phyloP scores from a whole-genome alignment of 2,888 invertebrate species.

The Phengaris alcon region DNA sequence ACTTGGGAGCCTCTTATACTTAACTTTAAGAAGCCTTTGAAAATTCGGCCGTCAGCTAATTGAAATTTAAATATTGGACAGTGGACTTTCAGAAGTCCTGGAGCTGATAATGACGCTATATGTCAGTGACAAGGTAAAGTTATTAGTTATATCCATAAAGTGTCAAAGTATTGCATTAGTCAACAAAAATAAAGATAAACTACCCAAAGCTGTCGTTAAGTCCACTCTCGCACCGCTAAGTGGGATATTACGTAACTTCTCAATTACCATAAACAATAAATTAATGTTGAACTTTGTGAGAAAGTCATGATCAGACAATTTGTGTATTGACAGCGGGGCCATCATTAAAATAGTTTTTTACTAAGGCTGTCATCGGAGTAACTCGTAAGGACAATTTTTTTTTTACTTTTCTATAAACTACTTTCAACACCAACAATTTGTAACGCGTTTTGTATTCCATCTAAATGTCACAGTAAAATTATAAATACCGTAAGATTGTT shows the following conservation, averaged over 20 bases:
- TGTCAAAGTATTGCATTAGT: slow-evolving; percentile 1
- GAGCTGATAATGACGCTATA: too few relatives aligned
- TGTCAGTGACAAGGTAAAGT: neutral
- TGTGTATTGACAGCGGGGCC: slow-evolving; percentile 16
- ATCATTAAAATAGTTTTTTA: slow-evolving; percentile 8
- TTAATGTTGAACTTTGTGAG: slow-evolving; percentile 14
- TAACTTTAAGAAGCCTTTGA: too few relatives aligned
- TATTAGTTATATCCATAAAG: neutral
- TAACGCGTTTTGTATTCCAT: too few relatives aligned
- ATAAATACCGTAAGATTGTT: too few relatives aligned
- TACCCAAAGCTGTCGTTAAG: neutral
- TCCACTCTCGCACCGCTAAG: slow-evolving; percentile 1
- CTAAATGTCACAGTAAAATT: too few relatives aligned
- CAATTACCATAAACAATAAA: slow-evolving; percentile 23
- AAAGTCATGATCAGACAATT: slow-evolving; percentile 4
- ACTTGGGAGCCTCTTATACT: too few relatives aligned
- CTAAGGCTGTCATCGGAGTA: neutral
- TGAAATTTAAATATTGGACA: too few relatives aligned
- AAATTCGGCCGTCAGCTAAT: too few relatives aligned
- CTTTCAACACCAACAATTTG: neutral
- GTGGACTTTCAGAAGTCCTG: too few relatives aligned
- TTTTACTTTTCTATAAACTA: neutral
- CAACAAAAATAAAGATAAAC: slow-evolving; percentile 6
- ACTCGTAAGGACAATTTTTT: neutral
- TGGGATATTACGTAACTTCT: slow-evolving; percentile 19